phyloP scores from a whole-genome alignment of 2,113 vertebrate species.

The Limnothrissa miodon region DNA sequence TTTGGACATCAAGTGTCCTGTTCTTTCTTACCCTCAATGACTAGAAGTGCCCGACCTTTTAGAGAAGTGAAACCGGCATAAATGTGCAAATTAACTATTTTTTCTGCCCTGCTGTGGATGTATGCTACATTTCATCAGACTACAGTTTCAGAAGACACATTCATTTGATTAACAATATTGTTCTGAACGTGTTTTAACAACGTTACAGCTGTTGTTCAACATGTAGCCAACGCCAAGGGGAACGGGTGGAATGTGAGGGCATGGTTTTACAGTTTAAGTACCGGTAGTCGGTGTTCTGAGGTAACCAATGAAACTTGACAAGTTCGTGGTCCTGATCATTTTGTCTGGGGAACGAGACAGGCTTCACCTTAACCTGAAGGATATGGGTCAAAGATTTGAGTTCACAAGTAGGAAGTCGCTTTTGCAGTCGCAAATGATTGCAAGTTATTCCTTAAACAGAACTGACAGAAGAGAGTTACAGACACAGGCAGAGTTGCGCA shows the following conservation, averaged over 20 bases:
- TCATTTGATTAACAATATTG: not conserved
- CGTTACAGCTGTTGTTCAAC: not conserved
- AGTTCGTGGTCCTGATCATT: not conserved
- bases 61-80: not conserved
- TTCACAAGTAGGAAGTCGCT: slow-evolving; percentile 40
- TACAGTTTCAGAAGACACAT: not conserved
- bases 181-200: not conserved
- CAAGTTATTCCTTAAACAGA: not conserved
- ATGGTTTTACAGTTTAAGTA: not conserved
- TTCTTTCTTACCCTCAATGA: not conserved
- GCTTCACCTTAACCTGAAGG: slow-evolving; percentile 27
- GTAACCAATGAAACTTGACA: not conserved
- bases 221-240: not conserved
- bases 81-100: not conserved
- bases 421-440: not conserved
- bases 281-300: not conserved
- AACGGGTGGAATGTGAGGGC: not conserved
- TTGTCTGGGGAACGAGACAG: slow-evolving; percentile 33
- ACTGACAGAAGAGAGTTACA: not conserved
- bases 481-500: not conserved
- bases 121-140: not conserved
- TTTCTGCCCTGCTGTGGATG: not conserved
- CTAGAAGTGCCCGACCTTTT: not conserved
- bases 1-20: not conserved
- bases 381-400: slow-evolving; percentile 27